Evolutionary conservation across 2,888 invertebrate genomes (phyloP), one percentile per base, ranked within the genome.

Genomic region (Microplitis manilae): DNA sequence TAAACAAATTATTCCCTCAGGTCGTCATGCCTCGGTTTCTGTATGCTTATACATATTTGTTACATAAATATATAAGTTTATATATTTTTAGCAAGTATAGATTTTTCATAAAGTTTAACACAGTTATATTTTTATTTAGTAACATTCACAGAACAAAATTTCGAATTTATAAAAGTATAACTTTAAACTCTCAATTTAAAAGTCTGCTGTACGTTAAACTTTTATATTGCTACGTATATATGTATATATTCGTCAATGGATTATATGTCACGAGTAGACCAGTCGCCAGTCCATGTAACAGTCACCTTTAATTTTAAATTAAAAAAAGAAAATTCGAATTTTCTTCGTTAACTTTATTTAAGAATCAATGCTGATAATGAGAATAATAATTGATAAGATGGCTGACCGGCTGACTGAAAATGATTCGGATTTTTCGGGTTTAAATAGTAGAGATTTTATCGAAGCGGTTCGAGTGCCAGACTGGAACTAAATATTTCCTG

Each of bases 151-250:
- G 50, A 50, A 13, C 50, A 13, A 50, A 50, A 50, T 50, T 50
- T 50, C 50, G 50, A 50, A 50, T 50, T 50, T 50, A 2, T 50
- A 50, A 50, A 50, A 50, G 50, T 50, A 50, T 50, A 50, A 50
- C 50, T 50, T 50, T 50, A 62, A 62, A 62, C 39, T 38, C 9
- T 67, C 9, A 39, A 39, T 68, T 13, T 38, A 68, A 41, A 39
- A 15, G 40, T 38, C 20, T 17, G 59, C 61, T 60, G 71, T 17
- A 60, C 61, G 71, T 73, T 65, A 73, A 73, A 67, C 67, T 73
- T 73, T 73, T 73, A 65, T 73, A 73, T 73, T 73, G 67, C 50
- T 13, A 50, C 50, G 50, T 50, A 50, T 41, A 41, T 50, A 50
- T 13, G 9, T 50, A 50, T 50, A 20, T 50, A 50, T 50, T 13